These are phyloP conservation scores for Ptychoptera contaminata DNA, from an alignment of 2,888 invertebrate species.

Conservation along the genomic window DNA sequence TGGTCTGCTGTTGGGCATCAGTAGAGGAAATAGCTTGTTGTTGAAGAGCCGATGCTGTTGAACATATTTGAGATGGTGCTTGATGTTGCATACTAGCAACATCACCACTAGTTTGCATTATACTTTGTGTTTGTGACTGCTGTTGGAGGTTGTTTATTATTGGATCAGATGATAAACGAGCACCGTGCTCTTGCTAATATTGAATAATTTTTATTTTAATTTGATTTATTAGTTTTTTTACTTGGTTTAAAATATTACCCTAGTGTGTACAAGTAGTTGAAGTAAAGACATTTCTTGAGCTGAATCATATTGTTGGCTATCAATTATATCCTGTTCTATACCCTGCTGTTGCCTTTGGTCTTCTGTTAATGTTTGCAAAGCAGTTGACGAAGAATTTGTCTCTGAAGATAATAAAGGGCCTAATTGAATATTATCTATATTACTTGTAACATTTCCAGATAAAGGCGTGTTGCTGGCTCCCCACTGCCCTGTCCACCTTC, in stretches of 20 bases:
- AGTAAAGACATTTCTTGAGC: background rate
- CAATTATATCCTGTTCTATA: conserved; percentile 23
- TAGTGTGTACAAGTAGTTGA: too few species aligned
- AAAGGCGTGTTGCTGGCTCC: conserved; percentile 15
- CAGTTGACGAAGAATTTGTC: background rate
- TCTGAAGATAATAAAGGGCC: background rate
- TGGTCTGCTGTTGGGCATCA: conserved; percentile 23
- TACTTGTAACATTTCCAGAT: conserved; percentile 5
- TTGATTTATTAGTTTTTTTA: too few species aligned
- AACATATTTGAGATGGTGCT: conserved; percentile 25
- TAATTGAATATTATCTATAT: background rate
- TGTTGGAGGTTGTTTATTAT: too few species aligned
- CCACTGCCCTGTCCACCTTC: conserved; percentile 28
- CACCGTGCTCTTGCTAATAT: too few species aligned
- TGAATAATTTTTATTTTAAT: too few species aligned
- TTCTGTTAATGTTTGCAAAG: conserved; percentile 16
- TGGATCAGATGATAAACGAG: too few species aligned
- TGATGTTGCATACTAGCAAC: conserved; percentile 15
- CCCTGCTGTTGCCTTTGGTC: conserved; percentile 18
- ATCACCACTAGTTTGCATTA: too few species aligned
- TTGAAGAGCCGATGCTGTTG: conserved; percentile 25
- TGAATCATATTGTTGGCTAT: conserved; percentile 21
- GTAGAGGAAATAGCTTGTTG: conserved; percentile 11
- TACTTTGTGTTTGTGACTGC: too few species aligned
- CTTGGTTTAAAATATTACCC: too few species aligned